Percentiles rank a stretch among this genome's conserved stretches.
These are phyloP conservation scores for Ceyx melanurus DNA, from an alignment of 2,113 vertebrate genomes.

Conservation along the genomic window DNA sequence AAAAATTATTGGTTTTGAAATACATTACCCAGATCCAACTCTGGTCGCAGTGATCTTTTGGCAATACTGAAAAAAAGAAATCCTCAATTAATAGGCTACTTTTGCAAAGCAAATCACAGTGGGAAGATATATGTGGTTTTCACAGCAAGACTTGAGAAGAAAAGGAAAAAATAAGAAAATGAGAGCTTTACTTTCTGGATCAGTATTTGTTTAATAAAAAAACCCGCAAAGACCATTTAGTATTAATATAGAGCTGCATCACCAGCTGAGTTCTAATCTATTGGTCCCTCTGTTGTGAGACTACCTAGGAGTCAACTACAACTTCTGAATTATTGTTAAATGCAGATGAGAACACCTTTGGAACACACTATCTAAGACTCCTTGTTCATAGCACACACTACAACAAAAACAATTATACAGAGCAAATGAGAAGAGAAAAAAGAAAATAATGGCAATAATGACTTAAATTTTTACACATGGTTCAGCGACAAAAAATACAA, in stretches of 20 bases:
- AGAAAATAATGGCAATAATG: neutral
- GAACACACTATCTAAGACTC: neutral
- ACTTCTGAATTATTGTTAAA: neutral
- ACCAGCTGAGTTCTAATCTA: neutral
- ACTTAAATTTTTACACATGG: neutral
- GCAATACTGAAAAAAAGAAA: constrained; percentile 54
- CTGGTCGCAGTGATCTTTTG: constrained; percentile 69
- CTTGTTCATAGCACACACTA: neutral
- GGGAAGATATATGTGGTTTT: neutral
- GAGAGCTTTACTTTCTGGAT: constrained; percentile 16
- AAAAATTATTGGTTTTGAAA: constrained; percentile 58
- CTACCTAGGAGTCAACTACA: neutral
- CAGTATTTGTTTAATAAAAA: constrained; percentile 7
- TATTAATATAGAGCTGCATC: neutral
- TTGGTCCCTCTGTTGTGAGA: neutral
- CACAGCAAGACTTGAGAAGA: neutral
- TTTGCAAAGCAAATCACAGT: constrained; percentile 38
- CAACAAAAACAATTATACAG: neutral
- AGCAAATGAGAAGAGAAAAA: neutral
- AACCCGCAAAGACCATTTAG: neutral
- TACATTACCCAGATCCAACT: constrained; percentile 2
- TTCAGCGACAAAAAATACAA: neutral
- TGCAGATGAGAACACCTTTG: neutral
- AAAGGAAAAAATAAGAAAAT: constrained; percentile 21
- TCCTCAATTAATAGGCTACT: constrained; percentile 55